phyloP scores from a whole-genome alignment of 2,113 vertebrate species.

The Falcunculus frontatus region DNA sequence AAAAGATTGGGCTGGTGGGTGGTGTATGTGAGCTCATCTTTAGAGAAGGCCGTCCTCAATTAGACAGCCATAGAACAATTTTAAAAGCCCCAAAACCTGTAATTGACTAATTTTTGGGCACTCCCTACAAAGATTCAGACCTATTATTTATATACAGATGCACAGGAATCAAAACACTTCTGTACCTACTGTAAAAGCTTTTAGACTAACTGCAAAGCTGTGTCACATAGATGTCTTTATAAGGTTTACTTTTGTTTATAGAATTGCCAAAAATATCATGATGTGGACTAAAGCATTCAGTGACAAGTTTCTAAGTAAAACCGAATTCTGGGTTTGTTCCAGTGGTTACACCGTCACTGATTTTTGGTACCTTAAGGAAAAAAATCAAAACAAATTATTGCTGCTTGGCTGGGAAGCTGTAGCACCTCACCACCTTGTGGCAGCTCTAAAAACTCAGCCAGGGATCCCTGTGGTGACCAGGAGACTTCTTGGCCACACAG shows the following conservation, averaged over 20 bases:
- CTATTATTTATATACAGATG: not conserved
- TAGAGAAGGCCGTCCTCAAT: not conserved
- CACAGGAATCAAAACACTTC: not conserved
- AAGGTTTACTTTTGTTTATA: not conserved
- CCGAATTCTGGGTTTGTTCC: not conserved
- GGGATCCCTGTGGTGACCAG: not conserved
- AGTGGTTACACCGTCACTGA: not conserved
- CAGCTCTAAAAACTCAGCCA: not conserved
- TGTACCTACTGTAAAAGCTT: not conserved
- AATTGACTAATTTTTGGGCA: not conserved
- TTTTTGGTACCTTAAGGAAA: not conserved
- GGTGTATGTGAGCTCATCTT: not conserved
- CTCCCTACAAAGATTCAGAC: not conserved
- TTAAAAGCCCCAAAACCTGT: fast-evolving
- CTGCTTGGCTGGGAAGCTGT: not conserved
- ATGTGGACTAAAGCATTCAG: not conserved
- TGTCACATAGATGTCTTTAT: not conserved
- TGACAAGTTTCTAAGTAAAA: not conserved
- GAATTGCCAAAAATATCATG: not conserved
- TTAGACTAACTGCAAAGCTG: not conserved
- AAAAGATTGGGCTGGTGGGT: not conserved
- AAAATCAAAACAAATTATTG: not conserved
- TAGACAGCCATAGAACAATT: not conserved
- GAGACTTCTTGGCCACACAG: not conserved
- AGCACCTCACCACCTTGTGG: not conserved